Evolutionary conservation across 2,888 invertebrate species (phyloP).

Genomic region (Eulithis testata): DNA sequence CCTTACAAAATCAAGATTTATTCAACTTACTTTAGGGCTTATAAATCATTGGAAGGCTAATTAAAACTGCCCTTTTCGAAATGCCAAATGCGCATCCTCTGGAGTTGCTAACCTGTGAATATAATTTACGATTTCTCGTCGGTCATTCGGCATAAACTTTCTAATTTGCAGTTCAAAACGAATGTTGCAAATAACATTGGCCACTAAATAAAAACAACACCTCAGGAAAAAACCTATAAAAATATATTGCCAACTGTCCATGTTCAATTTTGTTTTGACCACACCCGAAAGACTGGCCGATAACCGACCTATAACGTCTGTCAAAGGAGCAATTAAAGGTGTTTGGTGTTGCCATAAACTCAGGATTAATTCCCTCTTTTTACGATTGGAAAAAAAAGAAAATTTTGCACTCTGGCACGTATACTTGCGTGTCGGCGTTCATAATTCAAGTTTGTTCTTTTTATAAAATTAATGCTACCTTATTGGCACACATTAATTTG

Average conservation of each 20-base stretch:
- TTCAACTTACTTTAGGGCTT: slow-evolving; percentile 65
- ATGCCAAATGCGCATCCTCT: slow-evolving; percentile 50
- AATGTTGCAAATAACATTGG: slow-evolving; percentile 70
- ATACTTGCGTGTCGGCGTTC: slow-evolving; percentile 58
- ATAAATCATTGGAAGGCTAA: slow-evolving; percentile 76
- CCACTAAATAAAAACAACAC: slow-evolving; percentile 78
- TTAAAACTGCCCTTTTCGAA: slow-evolving; percentile 74
- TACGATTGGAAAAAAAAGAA: slow-evolving; percentile 56
- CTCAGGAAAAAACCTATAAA: slow-evolving; percentile 71
- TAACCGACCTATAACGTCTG: slow-evolving; percentile 74
- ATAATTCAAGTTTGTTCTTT: slow-evolving; percentile 55
- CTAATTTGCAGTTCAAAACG: slow-evolving; percentile 74
- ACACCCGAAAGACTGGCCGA: slow-evolving; percentile 71
- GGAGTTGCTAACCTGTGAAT: slow-evolving; percentile 69
- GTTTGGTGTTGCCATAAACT: slow-evolving; percentile 75
- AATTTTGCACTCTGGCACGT: slow-evolving; percentile 56
- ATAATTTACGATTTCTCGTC: slow-evolving; percentile 78
- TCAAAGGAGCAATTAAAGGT: slow-evolving; percentile 82
- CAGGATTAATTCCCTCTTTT: slow-evolving; percentile 67
- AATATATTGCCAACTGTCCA: slow-evolving; percentile 73
- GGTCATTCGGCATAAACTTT: slow-evolving; percentile 77
- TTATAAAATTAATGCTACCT: slow-evolving; percentile 58
- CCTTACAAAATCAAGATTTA: slow-evolving; percentile 59
- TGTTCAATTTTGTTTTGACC: slow-evolving; percentile 73
- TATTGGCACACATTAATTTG: slow-evolving; percentile 59